These are phyloP conservation scores for Epinephelus fuscoguttatus DNA, from an alignment of 2,113 vertebrate genomes.

Conservation along the genomic window DNA sequence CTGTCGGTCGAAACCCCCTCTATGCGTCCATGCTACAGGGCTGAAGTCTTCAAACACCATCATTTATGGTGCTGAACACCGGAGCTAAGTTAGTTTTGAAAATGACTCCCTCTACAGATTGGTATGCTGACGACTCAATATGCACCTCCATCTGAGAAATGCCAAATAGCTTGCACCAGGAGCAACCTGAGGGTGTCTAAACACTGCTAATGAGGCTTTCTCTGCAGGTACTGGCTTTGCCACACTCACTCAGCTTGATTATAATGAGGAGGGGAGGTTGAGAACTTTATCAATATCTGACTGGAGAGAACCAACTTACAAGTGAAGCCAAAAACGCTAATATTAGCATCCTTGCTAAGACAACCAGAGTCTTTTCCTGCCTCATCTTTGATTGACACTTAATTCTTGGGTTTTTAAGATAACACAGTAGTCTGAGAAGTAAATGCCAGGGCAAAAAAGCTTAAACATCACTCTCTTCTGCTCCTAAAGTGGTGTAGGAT, in stretches of 20 bases:
- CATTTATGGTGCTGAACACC: too few species aligned
- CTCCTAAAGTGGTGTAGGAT: too few species aligned
- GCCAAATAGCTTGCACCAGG: background rate
- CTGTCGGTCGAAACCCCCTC: background rate
- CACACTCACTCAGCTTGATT: background rate
- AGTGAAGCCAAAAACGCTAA: background rate
- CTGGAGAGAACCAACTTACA: background rate
- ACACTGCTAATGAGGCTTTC: slow-evolving; percentile 17
- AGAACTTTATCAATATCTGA: background rate
- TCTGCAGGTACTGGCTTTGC: background rate
- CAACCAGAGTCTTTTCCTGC: background rate
- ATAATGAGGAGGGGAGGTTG: background rate
- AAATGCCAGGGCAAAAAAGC: too few species aligned
- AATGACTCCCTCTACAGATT: background rate
- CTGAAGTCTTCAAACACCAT: background rate
- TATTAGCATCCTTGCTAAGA: background rate
- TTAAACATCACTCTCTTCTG: too few species aligned
- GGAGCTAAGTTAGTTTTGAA: background rate
- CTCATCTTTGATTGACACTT: background rate
- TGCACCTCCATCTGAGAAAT: slow-evolving; percentile 2
- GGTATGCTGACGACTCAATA: background rate
- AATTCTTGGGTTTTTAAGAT: background rate
- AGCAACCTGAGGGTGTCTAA: slow-evolving; percentile 17
- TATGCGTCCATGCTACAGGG: background rate
- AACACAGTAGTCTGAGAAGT: background rate